These are phyloP conservation scores for Lordiphosa stackelbergi DNA, from an alignment of 1,140 invertebrate species.

Conservation along the genomic window DNA sequence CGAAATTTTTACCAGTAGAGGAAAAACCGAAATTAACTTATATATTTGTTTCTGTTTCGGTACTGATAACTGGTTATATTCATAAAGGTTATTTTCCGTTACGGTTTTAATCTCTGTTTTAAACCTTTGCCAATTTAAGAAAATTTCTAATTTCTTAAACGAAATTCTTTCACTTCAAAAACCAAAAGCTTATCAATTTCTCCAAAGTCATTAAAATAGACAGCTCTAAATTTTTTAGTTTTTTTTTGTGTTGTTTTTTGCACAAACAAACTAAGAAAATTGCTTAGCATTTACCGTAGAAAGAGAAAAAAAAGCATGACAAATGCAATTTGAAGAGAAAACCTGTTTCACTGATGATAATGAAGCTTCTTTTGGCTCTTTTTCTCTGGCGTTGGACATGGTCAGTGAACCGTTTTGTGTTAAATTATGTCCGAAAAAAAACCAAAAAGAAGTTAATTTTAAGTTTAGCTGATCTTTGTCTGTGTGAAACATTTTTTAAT, in stretches of 20 bases:
- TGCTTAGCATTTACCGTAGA: conserved; percentile 40
- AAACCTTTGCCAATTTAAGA: no score
- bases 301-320: conserved; percentile 54
- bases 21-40: no score
- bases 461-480: conserved; percentile 18
- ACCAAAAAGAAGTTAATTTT: conserved; percentile 5
- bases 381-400: conserved; percentile 23
- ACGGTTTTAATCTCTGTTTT: no score
- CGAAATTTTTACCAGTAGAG: no score
- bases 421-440: conserved; percentile 43
- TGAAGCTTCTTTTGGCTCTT: conserved; percentile 6
- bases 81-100: no score
- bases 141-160: no score
- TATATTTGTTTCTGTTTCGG: no score
- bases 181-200: conserved; percentile 21
- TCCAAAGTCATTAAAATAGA: conserved; percentile 23
- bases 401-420: conserved; percentile 51
- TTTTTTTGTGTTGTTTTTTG: conserved; percentile 19
- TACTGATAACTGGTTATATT: no score
- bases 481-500: conserved; percentile 21
- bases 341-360: conserved; percentile 45
- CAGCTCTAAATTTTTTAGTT: conserved; percentile 17
- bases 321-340: conserved; percentile 45
- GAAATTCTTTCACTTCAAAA: no score
- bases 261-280: conserved; percentile 48